These are phyloP conservation scores for Sinocyclocheilus anshuiensis DNA, from an alignment of 2,113 vertebrate genomes.

Conservation along the genomic window DNA sequence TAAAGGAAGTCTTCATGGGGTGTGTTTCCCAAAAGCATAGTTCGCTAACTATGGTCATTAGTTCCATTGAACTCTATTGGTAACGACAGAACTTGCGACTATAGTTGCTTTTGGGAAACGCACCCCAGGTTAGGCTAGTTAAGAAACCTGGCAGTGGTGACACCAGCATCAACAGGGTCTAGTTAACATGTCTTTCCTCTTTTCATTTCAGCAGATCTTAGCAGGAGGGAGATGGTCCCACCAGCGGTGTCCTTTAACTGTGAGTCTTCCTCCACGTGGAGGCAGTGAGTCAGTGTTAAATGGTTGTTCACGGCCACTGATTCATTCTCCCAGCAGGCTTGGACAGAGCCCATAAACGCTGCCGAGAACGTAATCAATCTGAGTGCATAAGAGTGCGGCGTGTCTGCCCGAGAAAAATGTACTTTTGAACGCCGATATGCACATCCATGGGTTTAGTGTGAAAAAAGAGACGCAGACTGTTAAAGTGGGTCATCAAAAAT, in stretches of 20 bases:
- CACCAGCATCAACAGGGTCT: background rate
- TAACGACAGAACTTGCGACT: too few relatives aligned
- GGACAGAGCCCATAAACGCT: conserved; percentile 55
- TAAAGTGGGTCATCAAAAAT: background rate
- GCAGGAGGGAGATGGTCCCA: background rate
- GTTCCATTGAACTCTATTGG: too few relatives aligned
- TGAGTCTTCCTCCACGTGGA: conserved; percentile 32
- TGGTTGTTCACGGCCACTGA: conserved; percentile 57
- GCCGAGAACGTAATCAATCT: conserved; percentile 61
- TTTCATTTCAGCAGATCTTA: background rate
- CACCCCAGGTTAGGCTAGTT: background rate
- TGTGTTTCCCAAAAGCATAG: too few relatives aligned
- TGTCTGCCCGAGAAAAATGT: conserved; percentile 48
- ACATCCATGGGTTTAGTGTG: conserved; percentile 32
- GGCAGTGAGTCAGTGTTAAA: conserved; percentile 54
- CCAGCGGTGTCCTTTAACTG: background rate
- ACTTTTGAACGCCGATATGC: conserved; percentile 45
- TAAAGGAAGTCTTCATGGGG: too few relatives aligned
- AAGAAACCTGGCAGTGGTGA: background rate
- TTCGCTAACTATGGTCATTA: too few relatives aligned
- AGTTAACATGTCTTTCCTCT: conserved; percentile 25
- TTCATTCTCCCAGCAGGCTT: conserved; percentile 58
- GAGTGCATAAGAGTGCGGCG: conserved; percentile 18
- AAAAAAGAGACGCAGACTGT: background rate
- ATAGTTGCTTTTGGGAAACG: too few relatives aligned